Evolutionary conservation across 2,888 invertebrate genomes (phyloP).

Genomic region (Glyphotaelius pellucidus): DNA sequence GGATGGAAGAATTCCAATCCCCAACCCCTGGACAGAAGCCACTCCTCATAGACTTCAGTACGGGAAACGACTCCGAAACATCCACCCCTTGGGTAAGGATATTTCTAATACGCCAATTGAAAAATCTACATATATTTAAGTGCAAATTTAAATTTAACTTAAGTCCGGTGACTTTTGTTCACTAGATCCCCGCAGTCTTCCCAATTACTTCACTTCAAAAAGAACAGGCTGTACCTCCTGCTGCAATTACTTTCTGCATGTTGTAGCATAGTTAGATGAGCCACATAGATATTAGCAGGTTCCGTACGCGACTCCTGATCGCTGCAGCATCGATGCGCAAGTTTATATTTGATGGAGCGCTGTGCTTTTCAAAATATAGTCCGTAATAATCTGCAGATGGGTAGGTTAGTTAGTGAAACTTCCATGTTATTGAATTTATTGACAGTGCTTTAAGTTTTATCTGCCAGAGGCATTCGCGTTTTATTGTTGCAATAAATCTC

Average conservation of each 20-base stretch:
- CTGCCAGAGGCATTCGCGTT: neutral
- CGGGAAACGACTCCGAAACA: constrained; percentile 16
- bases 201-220: too few species aligned
- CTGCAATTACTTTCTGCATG: too few species aligned
- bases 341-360: too few species aligned
- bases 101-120: neutral
- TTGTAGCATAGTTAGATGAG: too few species aligned
- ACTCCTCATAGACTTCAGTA: constrained; percentile 61
- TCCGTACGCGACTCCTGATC: too few species aligned
- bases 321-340: too few species aligned
- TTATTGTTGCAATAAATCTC: neutral
- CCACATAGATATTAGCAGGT: too few species aligned
- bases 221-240: too few species aligned
- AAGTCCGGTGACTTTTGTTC: too few species aligned
- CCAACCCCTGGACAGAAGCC: constrained; percentile 36
- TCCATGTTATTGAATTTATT: neutral
- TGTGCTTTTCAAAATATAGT: too few species aligned
- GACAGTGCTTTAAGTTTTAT: neutral
- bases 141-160: neutral
- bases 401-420: neutral
- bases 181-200: too few species aligned
- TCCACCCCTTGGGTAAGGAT: constrained; percentile 62
- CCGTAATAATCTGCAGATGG: neutral
- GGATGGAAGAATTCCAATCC: constrained; percentile 28
- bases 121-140: too few species aligned